Evolutionary conservation across 2,888 invertebrate species (phyloP).

Genomic region (Nomada flava): DNA sequence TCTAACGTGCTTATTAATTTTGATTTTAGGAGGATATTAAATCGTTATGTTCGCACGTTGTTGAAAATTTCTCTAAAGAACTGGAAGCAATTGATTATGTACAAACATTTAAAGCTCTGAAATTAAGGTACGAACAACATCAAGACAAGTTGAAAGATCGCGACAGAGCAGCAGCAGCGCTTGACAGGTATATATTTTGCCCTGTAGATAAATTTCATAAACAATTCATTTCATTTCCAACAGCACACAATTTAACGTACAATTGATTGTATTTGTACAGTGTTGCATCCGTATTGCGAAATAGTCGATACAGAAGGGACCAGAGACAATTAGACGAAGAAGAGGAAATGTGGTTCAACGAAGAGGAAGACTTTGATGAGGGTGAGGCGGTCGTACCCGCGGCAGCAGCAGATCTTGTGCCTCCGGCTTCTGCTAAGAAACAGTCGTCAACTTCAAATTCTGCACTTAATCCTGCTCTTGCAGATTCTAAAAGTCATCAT

Average conservation of each 20-base stretch:
- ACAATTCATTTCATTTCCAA: background rate
- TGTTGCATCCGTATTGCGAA: slow-evolving; percentile 92
- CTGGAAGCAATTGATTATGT: slow-evolving; percentile 98
- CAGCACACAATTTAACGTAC: background rate
- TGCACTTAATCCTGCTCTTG: slow-evolving; percentile 74
- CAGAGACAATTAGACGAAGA: slow-evolving; percentile 98
- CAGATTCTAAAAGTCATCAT: slow-evolving; percentile 80
- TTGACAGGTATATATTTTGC: slow-evolving; percentile 86
- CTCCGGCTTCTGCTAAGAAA: slow-evolving; percentile 81
- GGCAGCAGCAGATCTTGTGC: slow-evolving; percentile 81
- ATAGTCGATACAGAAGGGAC: slow-evolving; percentile 94
- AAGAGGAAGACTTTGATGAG: slow-evolving; percentile 97
- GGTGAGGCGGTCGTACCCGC: slow-evolving; percentile 87
- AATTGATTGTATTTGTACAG: slow-evolving; percentile 84
- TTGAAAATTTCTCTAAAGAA: slow-evolving; percentile 97
- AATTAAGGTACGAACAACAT: slow-evolving; percentile 95
- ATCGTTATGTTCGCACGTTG: slow-evolving; percentile 95
- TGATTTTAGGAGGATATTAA: slow-evolving; percentile 92
- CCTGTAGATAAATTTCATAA: background rate
- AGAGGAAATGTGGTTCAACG: slow-evolving; percentile 99
- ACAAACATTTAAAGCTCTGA: slow-evolving; percentile 97
- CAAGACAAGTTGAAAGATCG: slow-evolving; percentile 95
- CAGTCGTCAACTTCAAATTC: slow-evolving; percentile 79
- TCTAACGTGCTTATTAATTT: slow-evolving; percentile 24
- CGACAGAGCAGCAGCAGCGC: slow-evolving; percentile 90